phyloP scores from a whole-genome alignment of 2,888 invertebrate genomes.

The Lasius fuliginosus region DNA sequence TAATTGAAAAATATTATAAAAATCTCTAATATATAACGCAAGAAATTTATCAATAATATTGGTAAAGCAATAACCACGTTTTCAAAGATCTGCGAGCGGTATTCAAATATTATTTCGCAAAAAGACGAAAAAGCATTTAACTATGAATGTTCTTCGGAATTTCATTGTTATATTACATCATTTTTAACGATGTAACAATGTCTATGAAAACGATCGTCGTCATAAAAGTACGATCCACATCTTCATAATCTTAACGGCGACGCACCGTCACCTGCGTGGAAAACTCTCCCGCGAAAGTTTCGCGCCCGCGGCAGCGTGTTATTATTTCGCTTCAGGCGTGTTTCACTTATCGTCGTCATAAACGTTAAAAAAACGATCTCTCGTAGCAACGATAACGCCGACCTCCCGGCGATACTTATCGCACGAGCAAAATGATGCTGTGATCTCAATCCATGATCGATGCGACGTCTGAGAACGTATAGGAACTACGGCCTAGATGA shows the following conservation, averaged over 20 bases:
- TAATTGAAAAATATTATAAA: background rate
- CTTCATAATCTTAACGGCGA: constrained; percentile 7
- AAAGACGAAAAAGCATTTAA: background rate
- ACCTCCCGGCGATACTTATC: constrained; percentile 42
- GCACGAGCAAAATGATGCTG: constrained; percentile 19
- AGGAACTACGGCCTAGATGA: background rate
- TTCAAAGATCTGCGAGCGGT: background rate
- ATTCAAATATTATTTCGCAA: too few species aligned
- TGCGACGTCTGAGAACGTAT: background rate
- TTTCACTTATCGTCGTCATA: constrained; percentile 30
- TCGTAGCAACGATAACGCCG: background rate
- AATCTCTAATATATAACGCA: background rate
- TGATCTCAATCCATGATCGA: constrained; percentile 29
- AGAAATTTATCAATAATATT: background rate
- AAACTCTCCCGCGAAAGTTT: constrained; percentile 45
- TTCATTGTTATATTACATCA: constrained; percentile 33
- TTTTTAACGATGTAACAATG: constrained; percentile 29
- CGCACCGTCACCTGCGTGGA: constrained; percentile 36
- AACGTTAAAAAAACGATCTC: constrained; percentile 34
- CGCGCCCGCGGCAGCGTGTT: constrained; percentile 37
- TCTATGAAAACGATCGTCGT: constrained; percentile 37
- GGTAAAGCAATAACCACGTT: background rate
- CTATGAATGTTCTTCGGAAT: background rate
- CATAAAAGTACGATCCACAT: constrained; percentile 16
- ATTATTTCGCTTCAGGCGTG: constrained; percentile 53